Evolutionary conservation across 2,888 invertebrate genomes (phyloP).

Genomic region (Scaptomyza caliginosa): DNA sequence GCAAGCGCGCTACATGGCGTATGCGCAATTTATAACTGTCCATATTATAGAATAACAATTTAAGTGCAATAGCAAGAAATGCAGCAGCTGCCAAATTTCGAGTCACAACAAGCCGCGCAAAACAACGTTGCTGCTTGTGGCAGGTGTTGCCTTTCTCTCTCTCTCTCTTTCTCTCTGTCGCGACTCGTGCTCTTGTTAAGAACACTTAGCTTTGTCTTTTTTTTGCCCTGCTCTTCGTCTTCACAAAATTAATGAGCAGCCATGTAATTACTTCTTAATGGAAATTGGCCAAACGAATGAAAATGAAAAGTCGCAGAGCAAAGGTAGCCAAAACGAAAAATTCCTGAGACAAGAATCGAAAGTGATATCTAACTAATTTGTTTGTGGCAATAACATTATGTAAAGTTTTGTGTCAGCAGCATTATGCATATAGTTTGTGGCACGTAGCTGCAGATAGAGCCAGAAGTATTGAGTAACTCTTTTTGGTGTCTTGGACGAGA

Average conservation of each 20-base stretch:
- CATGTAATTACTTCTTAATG: conserved; percentile 79
- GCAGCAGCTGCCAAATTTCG: conserved; percentile 28
- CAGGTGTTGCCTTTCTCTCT: conserved; percentile 62
- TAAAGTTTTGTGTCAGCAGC: too few relatives aligned
- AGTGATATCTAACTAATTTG: too few relatives aligned
- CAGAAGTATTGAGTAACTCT: too few relatives aligned
- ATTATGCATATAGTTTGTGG: too few relatives aligned
- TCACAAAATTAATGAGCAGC: conserved; percentile 77
- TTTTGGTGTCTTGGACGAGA: too few relatives aligned
- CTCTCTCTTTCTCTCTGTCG: background rate
- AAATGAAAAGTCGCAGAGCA: too few relatives aligned
- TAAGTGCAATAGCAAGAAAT: background rate
- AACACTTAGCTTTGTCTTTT: conserved; percentile 17
- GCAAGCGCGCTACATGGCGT: conserved; percentile 23
- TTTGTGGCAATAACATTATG: too few relatives aligned
- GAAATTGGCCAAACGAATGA: conserved; percentile 69
- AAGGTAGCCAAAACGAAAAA: conserved; percentile 13
- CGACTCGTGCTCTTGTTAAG: conserved; percentile 49
- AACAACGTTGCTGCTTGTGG: conserved; percentile 42
- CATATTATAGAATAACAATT: background rate
- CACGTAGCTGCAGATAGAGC: too few relatives aligned
- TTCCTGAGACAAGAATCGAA: conserved; percentile 21
- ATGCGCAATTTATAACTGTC: conserved; percentile 21
- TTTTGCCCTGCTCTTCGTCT: conserved; percentile 19
- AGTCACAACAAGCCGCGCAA: conserved; percentile 27